phyloP scores from a whole-genome alignment of 2,113 vertebrate species.

The Balaenoptera acutorostrata region DNA sequence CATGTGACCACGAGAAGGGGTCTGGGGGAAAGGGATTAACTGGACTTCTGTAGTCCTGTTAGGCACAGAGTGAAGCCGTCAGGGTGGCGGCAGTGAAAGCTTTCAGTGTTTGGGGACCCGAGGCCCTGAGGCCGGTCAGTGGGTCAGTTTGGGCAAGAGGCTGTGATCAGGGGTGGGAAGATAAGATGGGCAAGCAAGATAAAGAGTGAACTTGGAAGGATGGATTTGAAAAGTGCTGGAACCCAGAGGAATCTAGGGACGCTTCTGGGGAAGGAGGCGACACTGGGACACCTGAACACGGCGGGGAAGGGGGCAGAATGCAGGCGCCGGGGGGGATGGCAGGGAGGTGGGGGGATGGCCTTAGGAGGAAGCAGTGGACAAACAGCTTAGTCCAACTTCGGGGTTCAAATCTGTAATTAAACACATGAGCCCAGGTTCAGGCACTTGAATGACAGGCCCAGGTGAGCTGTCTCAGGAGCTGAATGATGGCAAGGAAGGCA shows the following conservation, averaged over 20 bases:
- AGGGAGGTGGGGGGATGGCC: rapidly evolving
- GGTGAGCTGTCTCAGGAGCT: background rate
- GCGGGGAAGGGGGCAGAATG: rapidly evolving
- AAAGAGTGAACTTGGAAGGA: background rate
- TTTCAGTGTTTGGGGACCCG: background rate
- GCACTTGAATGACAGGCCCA: background rate
- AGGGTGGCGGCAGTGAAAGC: rapidly evolving
- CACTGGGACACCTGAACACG: too few relatives aligned
- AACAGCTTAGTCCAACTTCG: background rate
- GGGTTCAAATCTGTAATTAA: background rate
- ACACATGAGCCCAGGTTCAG: background rate
- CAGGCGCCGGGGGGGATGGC: background rate
- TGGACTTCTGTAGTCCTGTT: rapidly evolving
- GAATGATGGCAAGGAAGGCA: background rate
- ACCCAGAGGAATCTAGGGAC: background rate
- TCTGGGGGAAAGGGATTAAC: too few relatives aligned
- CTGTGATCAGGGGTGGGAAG: background rate
- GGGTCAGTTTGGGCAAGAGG: background rate
- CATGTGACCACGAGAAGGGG: rapidly evolving
- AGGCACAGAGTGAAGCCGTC: rapidly evolving
- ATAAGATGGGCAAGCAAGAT: rapidly evolving
- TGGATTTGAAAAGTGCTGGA: background rate
- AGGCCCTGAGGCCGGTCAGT: background rate
- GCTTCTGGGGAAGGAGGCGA: background rate
- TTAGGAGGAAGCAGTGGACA: background rate